These are phyloP conservation scores for Dinothrombium tinctorium DNA, from an alignment of 1,140 invertebrate genomes.

Conservation along the genomic window DNA sequence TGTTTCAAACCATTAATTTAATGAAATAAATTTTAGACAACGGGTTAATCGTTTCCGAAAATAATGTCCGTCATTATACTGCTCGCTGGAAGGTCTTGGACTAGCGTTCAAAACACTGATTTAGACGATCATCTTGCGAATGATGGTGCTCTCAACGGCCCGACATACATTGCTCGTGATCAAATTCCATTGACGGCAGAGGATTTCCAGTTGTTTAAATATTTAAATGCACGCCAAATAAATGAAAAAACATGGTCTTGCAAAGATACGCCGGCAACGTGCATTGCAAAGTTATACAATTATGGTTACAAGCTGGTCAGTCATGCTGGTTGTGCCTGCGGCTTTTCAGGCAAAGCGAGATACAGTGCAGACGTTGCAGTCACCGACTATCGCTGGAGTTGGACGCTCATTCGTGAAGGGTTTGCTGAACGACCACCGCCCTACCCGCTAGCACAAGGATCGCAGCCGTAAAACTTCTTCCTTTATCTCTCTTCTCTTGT, in stretches of 20 bases:
- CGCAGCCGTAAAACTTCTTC: too few species aligned
- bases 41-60: too few species aligned
- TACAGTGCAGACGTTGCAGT: slow-evolving; percentile 11
- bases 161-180: slow-evolving; percentile 8
- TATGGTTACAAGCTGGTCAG: neutral
- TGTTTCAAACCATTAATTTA: too few species aligned
- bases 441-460: too few species aligned
- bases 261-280: slow-evolving; percentile 7
- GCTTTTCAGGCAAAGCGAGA: slow-evolving; percentile 9
- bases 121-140: slow-evolving; percentile 9
- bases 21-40: too few species aligned
- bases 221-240: slow-evolving; percentile 6
- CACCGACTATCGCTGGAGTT: slow-evolving; percentile 10
- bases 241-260: slow-evolving; percentile 8
- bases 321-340: slow-evolving; percentile 4
- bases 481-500: too few species aligned
- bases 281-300: slow-evolving; percentile 6
- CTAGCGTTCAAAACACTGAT: slow-evolving; percentile 8
- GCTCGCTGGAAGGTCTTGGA: slow-evolving; percentile 7
- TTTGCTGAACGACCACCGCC: slow-evolving; percentile 6
- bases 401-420: slow-evolving; percentile 9
- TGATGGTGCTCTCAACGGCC: slow-evolving; percentile 9
- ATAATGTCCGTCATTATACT: slow-evolving; percentile 10
- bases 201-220: slow-evolving; percentile 9
- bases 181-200: slow-evolving; percentile 6